Base-by-base conservation (phyloP, 2,888 invertebrate genomes). In the Crepidodera aurea region DNA sequence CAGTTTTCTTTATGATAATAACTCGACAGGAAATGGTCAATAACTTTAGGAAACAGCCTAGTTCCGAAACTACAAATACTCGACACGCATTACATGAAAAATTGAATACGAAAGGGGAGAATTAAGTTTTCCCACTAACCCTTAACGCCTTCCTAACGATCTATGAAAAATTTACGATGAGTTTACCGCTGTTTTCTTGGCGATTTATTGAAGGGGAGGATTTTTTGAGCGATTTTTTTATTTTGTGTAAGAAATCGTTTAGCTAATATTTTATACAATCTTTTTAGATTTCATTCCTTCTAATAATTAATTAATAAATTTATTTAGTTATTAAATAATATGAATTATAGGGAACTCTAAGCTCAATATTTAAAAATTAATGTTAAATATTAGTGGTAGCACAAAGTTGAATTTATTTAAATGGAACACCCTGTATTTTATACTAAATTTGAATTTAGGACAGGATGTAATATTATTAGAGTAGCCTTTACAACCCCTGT, bases 11-110 rank as follows among this genome's bases (percentile, higher is more conserved):
- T 39, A 27, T 29, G 62, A n/a, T n/a, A n/a, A 66, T 69, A 64
- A 64, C 25, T 62, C 22, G 58, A 53, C 68, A 68, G 70, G 69
- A 70, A 69, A 68, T 67, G 60, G 63, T 55, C 65, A 60, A 68
- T 67, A 65, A 66, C 61, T 67, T 68, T 69, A 64, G 70, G 69
- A 72, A 72, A 69, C 62, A 67, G 65, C 65, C 60, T 50, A 66
- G 66, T 69, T 69, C 66, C 69, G 62, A 57, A 58, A 60, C 60
- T 51, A 51, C 27, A 44, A 46, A 64, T 58, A 59, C 66, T 69
- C 67, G 67, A 69, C 71, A 71, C 70, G 69, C 70, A 57, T 63
- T 62, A 59, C 68, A 68, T 70, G 61, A 71, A 70, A 67, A 68
- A 69, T 68, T 54, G 60, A 57, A 64, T 68, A 62, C 51, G 60